Conservation (phyloP, 2,888 invertebrate species). For the Acrobasis consociella region DNA sequence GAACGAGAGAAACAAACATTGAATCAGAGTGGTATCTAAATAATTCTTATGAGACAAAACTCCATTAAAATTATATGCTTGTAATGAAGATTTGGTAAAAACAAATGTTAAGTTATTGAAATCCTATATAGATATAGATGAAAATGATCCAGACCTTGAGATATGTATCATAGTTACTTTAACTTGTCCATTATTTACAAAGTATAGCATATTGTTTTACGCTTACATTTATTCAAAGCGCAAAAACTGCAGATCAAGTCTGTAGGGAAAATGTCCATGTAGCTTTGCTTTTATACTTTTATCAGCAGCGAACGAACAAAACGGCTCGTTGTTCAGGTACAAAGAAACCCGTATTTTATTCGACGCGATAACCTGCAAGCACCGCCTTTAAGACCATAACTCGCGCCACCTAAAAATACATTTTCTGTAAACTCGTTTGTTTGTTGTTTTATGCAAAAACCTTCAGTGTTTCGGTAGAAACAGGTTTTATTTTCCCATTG, state of each 20-base stretch:
- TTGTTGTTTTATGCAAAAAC: neutral
- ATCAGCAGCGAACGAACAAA: constrained; percentile 11
- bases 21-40: too few relatives aligned
- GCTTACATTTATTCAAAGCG: neutral
- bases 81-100: too few relatives aligned
- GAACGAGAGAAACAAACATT: too few relatives aligned
- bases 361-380: constrained; percentile 13
- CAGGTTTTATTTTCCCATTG: neutral
- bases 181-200: too few relatives aligned
- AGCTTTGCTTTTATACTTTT: neutral
- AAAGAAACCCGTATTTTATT: constrained; percentile 16
- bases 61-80: too few relatives aligned
- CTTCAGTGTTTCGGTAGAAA: too few relatives aligned
- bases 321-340: constrained; percentile 16
- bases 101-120: too few relatives aligned
- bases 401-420: constrained; percentile 1
- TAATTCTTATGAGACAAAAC: too few relatives aligned
- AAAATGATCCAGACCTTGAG: too few relatives aligned
- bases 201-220: neutral
- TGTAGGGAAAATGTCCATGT: constrained; percentile 12
- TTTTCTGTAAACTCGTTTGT: constrained; percentile 1
- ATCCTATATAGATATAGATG: too few relatives aligned
- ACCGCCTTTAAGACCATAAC: constrained; percentile 7
- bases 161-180: too few relatives aligned
- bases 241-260: constrained; percentile 4